Percentiles rank a stretch among this genome's conserved stretches.
Evolutionary conservation across 1,140 invertebrate species (phyloP).

Genomic region (Ips nitidus): DNA sequence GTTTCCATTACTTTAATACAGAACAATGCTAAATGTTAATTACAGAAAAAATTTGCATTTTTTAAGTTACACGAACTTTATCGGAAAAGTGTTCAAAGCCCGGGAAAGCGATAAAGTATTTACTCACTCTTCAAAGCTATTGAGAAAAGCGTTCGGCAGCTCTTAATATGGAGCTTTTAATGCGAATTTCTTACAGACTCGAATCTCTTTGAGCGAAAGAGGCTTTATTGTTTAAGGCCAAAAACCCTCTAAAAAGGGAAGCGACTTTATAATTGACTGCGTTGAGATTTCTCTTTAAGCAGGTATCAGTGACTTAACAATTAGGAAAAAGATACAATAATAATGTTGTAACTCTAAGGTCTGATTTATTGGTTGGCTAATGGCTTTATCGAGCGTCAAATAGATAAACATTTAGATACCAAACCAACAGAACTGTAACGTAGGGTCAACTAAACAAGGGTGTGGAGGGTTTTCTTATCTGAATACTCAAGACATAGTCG

Average conservation of each 20-base stretch:
- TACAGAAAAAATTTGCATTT: no score
- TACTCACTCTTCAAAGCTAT: conserved; percentile 3
- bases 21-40: no score
- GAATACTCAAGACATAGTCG: conserved; percentile 5
- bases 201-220: conserved; percentile 3
- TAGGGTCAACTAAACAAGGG: conserved; percentile 10
- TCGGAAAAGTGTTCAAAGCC: not conserved
- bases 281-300: no score
- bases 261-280: no score
- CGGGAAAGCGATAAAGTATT: not conserved
- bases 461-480: conserved; percentile 2
- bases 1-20: no score
- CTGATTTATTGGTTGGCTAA: conserved; percentile 13
- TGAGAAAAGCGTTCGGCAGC: not conserved
- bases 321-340: not conserved
- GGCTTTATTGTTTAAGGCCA: conserved; percentile 2
- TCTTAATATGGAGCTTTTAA: conserved; percentile 6
- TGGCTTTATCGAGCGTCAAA: conserved; percentile 15
- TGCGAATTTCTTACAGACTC: conserved; percentile 1
- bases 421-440: not conserved
- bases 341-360: not conserved
- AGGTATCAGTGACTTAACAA: no score
- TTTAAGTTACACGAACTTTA: no score
- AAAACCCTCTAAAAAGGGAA: no score
- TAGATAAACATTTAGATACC: conserved; percentile 15